Base-by-base conservation (phyloP, 2,797 vertebrate species). In the Netta rufina region DNA sequence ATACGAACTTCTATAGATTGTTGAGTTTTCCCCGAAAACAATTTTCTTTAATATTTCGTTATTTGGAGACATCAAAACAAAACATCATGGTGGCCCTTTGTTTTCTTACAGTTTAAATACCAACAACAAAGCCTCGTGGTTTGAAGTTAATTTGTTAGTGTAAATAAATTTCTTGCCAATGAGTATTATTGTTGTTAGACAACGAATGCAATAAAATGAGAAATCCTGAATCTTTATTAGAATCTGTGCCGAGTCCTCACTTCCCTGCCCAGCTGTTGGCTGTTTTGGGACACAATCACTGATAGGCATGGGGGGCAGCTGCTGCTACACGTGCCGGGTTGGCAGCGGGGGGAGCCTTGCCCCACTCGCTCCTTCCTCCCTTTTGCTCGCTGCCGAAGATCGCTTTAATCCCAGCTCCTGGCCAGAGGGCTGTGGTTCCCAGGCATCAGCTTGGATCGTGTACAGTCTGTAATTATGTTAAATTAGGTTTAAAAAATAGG, bases 161-260 rank as follows among this genome's bases (percentile, higher is more conserved):
- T 98, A 98, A 98, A 98, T 98, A 98, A 97, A 97, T 94, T 97
- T 96, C 96, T 97, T 98, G 98, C 97, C 97, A 97, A 98, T 98
- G 96, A 98, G 96, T 98, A 97, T 98, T 98, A 95, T 96, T 98
- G 97, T 98, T 98, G 97, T 98, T 97, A 98, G 97, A 98, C 97
- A 98, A 98, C 95, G 97, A 98, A 98, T 98, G 98, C 98, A 98
- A 98, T 98, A 98, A 98, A 97, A 96, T 85, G 96, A 98, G 89
- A 97, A 97, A 97, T 96, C 84, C 62, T 85, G 92, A 97, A 87
- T 95, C 92, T 95, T 95, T 89, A 94, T 17, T 14, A 94, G 91
- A 60, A 93, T 90, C 92, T 95, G 87, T 87, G 80, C 81, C 0
- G 87, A 91, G 73, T 95, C 49, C 69, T 96, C 84, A 61, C 45